Base-by-base conservation (phyloP, 1,140 invertebrate genomes). In the Cherax quadricarinatus region DNA sequence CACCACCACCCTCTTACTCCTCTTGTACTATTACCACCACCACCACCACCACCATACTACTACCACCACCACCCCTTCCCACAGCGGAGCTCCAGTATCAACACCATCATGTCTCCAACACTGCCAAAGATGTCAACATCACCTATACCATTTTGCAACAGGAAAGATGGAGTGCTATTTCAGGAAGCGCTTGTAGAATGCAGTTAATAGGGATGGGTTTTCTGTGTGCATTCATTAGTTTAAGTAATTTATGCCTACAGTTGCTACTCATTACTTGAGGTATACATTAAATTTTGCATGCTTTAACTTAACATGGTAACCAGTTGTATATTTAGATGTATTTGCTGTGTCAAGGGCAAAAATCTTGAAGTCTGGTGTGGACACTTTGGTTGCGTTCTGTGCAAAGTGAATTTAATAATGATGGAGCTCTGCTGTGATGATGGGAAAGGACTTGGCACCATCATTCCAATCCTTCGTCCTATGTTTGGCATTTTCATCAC, bases 51-150 rank as follows among this genome's bases (percentile, higher is more conserved):
- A 57, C 80, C n/a, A n/a, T 48, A 79, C 70, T 70, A 90, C 88
- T 51, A 81, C 88, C 86, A 91, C 89, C 62, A 90, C 88, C 88
- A 89, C 57, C 82, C 89, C 89, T 86, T 75, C 82, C 70, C 82
- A 86, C 89, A 85, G 53, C 80, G 89, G 89, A 91, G 89, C 89
- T 91, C 89, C 83, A 62, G 24, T 60, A 21, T 60, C 62, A 83
- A 60, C 60, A 49, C 53, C 51, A 24, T 57, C 30, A 14, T 66
- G 51, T 85, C 89, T 86, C 89, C 81, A 90, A 53, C 82, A 91
- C 89, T 86, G 85, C 87, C 87, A 82, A 62, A 80, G 87, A 62
- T 70, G 79, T 89, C 75, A 82, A 66, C 48, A 49, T 62, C 87
- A 82, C 21, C 30, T 62, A 48, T 41, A 89, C 57, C 41, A 53